Evolutionary conservation across 2,888 invertebrate species (phyloP), one percentile per base, ranked within the genome.

Genomic region (Eurytoma californica): DNA sequence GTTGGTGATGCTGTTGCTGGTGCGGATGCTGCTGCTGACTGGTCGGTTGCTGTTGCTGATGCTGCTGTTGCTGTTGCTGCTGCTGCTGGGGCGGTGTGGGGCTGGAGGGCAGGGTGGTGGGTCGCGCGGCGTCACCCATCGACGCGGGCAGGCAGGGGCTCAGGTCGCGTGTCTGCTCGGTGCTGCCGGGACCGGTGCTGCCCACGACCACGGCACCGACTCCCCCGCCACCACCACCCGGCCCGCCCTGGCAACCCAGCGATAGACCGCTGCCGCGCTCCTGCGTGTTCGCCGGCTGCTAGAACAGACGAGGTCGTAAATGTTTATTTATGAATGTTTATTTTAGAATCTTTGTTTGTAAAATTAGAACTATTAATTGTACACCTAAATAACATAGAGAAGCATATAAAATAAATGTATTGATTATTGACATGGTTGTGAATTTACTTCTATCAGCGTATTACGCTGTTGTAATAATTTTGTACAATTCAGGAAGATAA

Each of bases 61-160:
- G 77, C 14, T 73, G 73, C 92, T 91, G 88, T 92, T 93, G 83
- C 92, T 92, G 83, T 92, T 92, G 91, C 92, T 92, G 90, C 90
- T 93, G 91, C 86, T 90, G 84, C 88, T 88, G 88, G 82, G 84
- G 85, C 68, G 82, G 82, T 69, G 78, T 82, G 14, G 81, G 83
- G 68, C 83, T 83, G 60, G 83, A 88, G 83, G 89, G 90, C 84
- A 92, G 92, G 81, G 92, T 93, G 81, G 93, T 93, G 83, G 91
- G 92, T 84, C 88, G 86, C 75, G 88, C 89, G 81, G 91, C 90
- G 92, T 92, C 92, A 83, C 92, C 92, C 92, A 92, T 92, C 85
- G 92, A 92, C 86, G 94, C 93, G 78, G 95, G 95, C 82, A 95
- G 93, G 88, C 94, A 94, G 84, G 95, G 95, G 88, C 94, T 94